Conservation (phyloP, 2,797 vertebrate species). For the Acestrorhynchus altus region DNA sequence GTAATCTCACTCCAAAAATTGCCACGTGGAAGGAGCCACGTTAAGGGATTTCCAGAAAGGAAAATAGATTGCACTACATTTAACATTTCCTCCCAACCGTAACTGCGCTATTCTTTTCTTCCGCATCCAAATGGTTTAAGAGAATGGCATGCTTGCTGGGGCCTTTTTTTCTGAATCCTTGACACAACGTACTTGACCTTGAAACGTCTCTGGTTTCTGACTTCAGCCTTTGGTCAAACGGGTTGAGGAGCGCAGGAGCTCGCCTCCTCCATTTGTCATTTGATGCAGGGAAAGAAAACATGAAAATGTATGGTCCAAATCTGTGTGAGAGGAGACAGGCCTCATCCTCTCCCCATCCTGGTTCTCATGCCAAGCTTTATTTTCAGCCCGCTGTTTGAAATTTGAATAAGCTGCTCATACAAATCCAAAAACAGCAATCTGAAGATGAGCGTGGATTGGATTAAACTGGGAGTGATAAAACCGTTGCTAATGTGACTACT, state of each 20-base stretch:
- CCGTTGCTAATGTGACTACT: constrained; percentile 50
- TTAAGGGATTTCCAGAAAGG: constrained; percentile 34
- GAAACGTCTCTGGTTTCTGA: not conserved
- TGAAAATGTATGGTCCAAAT: constrained; percentile 12
- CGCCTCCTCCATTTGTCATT: not conserved
- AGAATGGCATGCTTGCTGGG: not conserved
- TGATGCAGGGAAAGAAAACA: not conserved
- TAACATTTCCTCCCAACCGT: constrained; percentile 31
- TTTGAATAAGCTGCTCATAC: constrained; percentile 59
- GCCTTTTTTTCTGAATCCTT: not conserved
- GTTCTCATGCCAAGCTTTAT: constrained; percentile 50
- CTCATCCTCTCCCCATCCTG: constrained; percentile 22
- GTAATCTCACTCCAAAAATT: constrained; percentile 50
- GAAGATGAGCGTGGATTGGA: constrained; percentile 55
- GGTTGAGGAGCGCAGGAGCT: no score
- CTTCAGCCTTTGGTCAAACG: not conserved
- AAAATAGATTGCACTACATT: constrained; percentile 26
- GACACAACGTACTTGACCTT: not conserved
- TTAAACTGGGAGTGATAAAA: constrained; percentile 53
- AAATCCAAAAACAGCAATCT: constrained; percentile 54
- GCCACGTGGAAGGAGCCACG: constrained; percentile 24
- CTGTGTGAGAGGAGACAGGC: constrained; percentile 21
- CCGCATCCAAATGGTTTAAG: not conserved
- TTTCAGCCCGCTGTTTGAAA: constrained; percentile 51
- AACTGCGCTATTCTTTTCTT: not conserved